phyloP scores from a whole-genome alignment of 2,888 invertebrate species.

The Plagodis dolabraria region DNA sequence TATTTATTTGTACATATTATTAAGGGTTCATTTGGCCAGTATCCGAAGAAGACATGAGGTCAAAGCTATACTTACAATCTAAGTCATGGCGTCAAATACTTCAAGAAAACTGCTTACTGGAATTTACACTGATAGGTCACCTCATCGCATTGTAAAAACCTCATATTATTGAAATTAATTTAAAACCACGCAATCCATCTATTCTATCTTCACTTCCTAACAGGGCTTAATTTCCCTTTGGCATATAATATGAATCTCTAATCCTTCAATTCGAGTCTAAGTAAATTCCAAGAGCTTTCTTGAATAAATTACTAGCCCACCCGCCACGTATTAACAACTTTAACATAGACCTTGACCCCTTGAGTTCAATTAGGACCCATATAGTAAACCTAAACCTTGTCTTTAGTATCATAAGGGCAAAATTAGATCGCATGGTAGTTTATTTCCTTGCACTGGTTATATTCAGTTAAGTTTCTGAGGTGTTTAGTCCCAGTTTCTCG shows the following conservation, averaged over 20 bases:
- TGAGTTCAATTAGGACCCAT: conserved; percentile 21
- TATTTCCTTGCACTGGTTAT: conserved; percentile 19
- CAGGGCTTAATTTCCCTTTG: no score
- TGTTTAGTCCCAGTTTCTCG: conserved; percentile 12
- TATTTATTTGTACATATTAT: conserved; percentile 19
- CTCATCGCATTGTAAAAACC: no score
- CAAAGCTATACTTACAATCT: neutral
- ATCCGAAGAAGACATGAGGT: no score
- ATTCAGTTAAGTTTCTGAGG: conserved; percentile 24
- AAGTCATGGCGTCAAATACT: neutral
- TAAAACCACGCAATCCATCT: no score
- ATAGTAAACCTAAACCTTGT: conserved; percentile 14
- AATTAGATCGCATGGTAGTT: conserved; percentile 12
- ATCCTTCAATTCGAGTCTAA: conserved; percentile 7
- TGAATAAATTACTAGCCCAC: conserved; percentile 22
- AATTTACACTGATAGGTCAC: no score
- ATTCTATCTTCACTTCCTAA: no score
- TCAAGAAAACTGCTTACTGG: no score
- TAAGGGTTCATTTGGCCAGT: neutral
- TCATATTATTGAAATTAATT: no score
- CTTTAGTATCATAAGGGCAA: conserved; percentile 8
- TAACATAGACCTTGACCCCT: conserved; percentile 24
- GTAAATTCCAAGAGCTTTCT: conserved; percentile 8
- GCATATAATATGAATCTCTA: neutral
- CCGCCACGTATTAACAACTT: conserved; percentile 21